A percentile compares a stretch with the other conserved stretches of the same genome.
Evolutionary conservation across 2,113 vertebrate genomes (phyloP).

Genomic region (Nothobranchius kuhntae): DNA sequence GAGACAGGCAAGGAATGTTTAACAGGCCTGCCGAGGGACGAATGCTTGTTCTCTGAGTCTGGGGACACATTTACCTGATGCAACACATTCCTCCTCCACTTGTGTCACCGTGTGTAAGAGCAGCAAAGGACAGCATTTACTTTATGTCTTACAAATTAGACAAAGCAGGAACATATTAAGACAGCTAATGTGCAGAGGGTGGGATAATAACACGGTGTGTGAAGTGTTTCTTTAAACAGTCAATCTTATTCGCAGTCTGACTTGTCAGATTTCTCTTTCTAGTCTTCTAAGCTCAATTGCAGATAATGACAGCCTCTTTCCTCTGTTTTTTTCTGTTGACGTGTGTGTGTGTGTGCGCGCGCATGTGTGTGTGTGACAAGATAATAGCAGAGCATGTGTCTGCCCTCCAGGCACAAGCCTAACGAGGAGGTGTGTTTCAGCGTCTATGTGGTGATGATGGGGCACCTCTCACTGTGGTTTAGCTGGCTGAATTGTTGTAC

Average conservation of each 20-base stretch:
- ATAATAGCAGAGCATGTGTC: constrained; percentile 72
- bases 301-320: constrained; percentile 64
- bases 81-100: constrained; percentile 61
- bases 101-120: constrained; percentile 8
- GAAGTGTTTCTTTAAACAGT: constrained; percentile 27
- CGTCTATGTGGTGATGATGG: constrained; percentile 47
- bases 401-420: constrained; percentile 66
- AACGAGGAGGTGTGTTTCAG: constrained; percentile 59
- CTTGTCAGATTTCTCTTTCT: constrained; percentile 62
- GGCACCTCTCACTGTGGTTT: constrained; percentile 54
- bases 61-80: constrained; percentile 71
- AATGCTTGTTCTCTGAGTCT: constrained; percentile 67
- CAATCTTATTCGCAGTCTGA: constrained; percentile 40
- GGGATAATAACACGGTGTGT: not conserved
- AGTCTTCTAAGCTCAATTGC: constrained; percentile 49
- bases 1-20: constrained; percentile 80
- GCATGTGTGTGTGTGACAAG: constrained; percentile 49
- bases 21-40: constrained; percentile 84
- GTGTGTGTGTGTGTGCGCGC: constrained; percentile 36
- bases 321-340: constrained; percentile 21
- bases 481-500: constrained; percentile 63
- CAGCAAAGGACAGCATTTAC: not conserved
- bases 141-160: constrained; percentile 1
- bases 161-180: constrained; percentile 4
- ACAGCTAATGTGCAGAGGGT: not conserved